Conservation (phyloP, 2,888 invertebrate species). For the Rhingia campestris region DNA sequence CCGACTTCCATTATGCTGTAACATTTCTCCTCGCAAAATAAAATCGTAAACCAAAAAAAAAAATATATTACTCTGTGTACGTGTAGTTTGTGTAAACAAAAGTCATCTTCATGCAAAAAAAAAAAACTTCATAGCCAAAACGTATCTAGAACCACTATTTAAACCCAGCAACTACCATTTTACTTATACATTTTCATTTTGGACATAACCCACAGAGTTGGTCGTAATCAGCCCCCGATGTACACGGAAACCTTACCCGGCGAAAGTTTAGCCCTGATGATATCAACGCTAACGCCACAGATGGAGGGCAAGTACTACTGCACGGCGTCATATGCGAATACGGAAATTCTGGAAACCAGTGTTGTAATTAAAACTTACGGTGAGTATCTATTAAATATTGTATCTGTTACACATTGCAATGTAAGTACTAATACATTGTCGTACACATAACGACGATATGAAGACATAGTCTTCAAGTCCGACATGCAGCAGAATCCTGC, state of each 20-base stretch:
- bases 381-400: slow-evolving; percentile 82
- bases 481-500: not conserved
- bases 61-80: not conserved
- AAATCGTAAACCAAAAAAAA: not conserved
- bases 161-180: not conserved
- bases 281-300: slow-evolving; percentile 88
- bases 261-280: slow-evolving; percentile 88
- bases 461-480: slow-evolving; percentile 27
- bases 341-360: slow-evolving; percentile 86
- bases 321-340: slow-evolving; percentile 90
- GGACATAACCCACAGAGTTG: slow-evolving; percentile 72
- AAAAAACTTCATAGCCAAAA: slow-evolving; percentile 30
- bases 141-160: slow-evolving; percentile 13
- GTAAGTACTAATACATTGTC: no score
- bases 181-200: slow-evolving; percentile 15
- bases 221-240: slow-evolving; percentile 84
- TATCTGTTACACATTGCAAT: not conserved
- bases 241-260: slow-evolving; percentile 87
- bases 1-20: slow-evolving; percentile 2
- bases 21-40: slow-evolving; percentile 22
- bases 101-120: slow-evolving; percentile 25
- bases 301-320: slow-evolving; percentile 93
- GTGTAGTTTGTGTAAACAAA: slow-evolving; percentile 55
- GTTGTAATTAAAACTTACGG: slow-evolving; percentile 89
- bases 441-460: not conserved